These are phyloP conservation scores for Drosophila littoralis DNA, from an alignment of 1,140 invertebrate species.

Conservation along the genomic window DNA sequence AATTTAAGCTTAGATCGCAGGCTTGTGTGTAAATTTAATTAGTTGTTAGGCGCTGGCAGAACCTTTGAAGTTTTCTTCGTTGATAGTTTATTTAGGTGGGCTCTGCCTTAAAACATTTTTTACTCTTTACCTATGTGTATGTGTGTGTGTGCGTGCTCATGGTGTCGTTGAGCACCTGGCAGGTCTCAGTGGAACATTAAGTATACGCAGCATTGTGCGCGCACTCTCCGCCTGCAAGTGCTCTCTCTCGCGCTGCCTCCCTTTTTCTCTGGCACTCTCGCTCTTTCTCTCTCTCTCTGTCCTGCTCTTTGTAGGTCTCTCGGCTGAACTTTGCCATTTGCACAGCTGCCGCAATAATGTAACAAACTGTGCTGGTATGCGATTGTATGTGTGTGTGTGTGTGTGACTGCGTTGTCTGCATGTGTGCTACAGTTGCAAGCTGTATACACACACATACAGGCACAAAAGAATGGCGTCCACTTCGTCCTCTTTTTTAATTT, in stretches of 20 bases:
- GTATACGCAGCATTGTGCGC: slow-evolving; percentile 51
- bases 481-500: slow-evolving; percentile 55
- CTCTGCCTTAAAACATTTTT: slow-evolving; percentile 17
- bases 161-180: slow-evolving; percentile 42
- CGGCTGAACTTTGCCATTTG: slow-evolving; percentile 50
- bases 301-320: slow-evolving; percentile 38
- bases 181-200: slow-evolving; percentile 39
- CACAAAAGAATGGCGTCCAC: slow-evolving; percentile 27
- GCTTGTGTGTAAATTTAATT: background rate
- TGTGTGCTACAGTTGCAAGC: slow-evolving; percentile 26
- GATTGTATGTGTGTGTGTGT: slow-evolving; percentile 1
- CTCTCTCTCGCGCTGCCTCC: slow-evolving; percentile 12
- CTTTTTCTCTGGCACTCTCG: background rate
- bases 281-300: background rate
- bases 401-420: slow-evolving; percentile 8
- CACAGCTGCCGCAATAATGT: slow-evolving; percentile 51
- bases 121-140: slow-evolving; percentile 2
- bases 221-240: slow-evolving; percentile 29
- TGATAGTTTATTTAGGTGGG: slow-evolving; percentile 10
- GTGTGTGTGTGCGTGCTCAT: slow-evolving; percentile 12
- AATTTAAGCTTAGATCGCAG: too few relatives aligned
- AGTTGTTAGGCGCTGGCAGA: slow-evolving; percentile 21
- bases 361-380: slow-evolving; percentile 23
- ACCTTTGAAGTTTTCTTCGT: background rate
- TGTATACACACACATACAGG: slow-evolving; percentile 14